A percentile compares a stretch with the other conserved stretches of the same genome.
These are phyloP conservation scores for Blastomussa wellsi DNA, from an alignment of 92 coral and sea anemone species.

Conservation along the genomic window DNA sequence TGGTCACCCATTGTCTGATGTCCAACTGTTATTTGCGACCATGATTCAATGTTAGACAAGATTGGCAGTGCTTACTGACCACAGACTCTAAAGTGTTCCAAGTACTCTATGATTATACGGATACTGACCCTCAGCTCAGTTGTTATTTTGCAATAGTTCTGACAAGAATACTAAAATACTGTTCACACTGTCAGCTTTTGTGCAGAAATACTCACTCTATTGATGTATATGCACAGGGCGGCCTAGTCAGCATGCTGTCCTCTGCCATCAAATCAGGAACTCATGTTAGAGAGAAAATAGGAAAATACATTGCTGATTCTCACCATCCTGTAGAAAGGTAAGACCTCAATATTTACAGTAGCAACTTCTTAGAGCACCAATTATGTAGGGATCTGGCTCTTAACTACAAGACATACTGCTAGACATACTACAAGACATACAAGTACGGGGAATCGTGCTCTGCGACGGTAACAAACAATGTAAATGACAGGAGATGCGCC, in stretches of 20 bases:
- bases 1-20: too few relatives aligned
- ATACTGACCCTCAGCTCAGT: too few relatives aligned
- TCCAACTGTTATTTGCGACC: too few relatives aligned
- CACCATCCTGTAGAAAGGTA: conserved; percentile 91
- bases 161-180: background rate
- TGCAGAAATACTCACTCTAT: background rate
- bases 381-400: background rate
- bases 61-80: too few relatives aligned
- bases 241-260: conserved; percentile 94
- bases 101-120: too few relatives aligned
- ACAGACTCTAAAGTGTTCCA: too few relatives aligned
- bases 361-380: background rate
- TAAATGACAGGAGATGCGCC: too few relatives aligned
- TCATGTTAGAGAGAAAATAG: conserved; percentile 84
- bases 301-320: conserved; percentile 84
- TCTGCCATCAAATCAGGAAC: conserved; percentile 91
- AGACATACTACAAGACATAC: too few relatives aligned
- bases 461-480: too few relatives aligned
- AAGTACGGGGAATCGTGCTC: too few relatives aligned
- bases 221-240: conserved; percentile 38
- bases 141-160: too few relatives aligned
- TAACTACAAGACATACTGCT: background rate
- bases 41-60: too few relatives aligned
- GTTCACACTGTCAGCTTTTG: background rate
- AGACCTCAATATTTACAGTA: background rate